These are phyloP conservation scores for Brevimyrus niger DNA, from an alignment of 2,113 vertebrate genomes.

Conservation along the genomic window DNA sequence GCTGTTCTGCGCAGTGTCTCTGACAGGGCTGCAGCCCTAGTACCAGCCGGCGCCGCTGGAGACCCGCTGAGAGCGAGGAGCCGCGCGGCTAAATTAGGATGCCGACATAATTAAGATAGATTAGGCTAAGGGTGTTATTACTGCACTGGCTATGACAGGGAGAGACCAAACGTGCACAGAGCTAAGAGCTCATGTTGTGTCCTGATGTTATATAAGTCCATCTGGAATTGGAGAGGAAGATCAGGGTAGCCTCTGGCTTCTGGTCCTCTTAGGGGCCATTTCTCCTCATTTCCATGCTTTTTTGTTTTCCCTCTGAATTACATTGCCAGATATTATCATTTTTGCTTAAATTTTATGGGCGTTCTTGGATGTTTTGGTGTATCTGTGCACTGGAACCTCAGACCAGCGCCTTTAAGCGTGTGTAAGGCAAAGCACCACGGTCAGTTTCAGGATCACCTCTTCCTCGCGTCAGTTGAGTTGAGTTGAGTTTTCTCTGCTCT, in stretches of 20 bases:
- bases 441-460: not conserved
- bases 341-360: not conserved
- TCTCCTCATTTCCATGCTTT: not conserved
- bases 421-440: not conserved
- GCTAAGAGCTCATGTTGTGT: not conserved
- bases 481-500: no score
- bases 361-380: not conserved
- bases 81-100: constrained; percentile 24
- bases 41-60: not conserved
- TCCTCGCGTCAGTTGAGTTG: no score
- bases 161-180: constrained; percentile 10
- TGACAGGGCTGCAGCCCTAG: not conserved
- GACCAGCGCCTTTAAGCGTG: not conserved
- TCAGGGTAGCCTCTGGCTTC: not conserved
- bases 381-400: not conserved
- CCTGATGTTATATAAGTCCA: constrained; percentile 9
- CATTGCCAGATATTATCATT: not conserved
- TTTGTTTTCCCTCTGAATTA: not conserved
- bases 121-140: constrained; percentile 27
- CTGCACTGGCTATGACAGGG: constrained; percentile 17
- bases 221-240: not conserved
- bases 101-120: constrained; percentile 46
- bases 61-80: constrained; percentile 15
- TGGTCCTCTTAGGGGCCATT: not conserved
- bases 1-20: constrained; percentile 6